These are phyloP conservation scores for Lycaena phlaeas DNA, from an alignment of 2,888 invertebrate genomes.

Conservation along the genomic window DNA sequence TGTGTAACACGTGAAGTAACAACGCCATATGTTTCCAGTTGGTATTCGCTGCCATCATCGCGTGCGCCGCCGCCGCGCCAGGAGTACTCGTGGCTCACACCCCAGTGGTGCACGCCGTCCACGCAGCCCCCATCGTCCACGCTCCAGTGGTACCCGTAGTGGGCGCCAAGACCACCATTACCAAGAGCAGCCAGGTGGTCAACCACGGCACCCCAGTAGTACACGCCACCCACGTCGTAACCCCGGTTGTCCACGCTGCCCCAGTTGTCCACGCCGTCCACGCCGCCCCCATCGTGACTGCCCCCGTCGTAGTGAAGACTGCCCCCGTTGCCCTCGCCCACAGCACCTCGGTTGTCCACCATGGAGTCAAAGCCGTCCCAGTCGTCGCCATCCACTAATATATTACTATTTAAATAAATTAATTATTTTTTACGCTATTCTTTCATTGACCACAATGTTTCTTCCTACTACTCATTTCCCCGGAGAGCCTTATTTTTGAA, in stretches of 20 bases:
- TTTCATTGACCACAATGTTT: no score
- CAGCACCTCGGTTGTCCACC: conserved; percentile 54
- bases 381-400: conserved; percentile 40
- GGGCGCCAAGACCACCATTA: conserved; percentile 53
- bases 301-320: conserved; percentile 49
- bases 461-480: no score
- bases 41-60: conserved; percentile 61
- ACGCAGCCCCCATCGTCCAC: conserved; percentile 45
- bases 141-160: conserved; percentile 33
- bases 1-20: no score
- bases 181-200: conserved; percentile 61
- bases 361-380: conserved; percentile 47
- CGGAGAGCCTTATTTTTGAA: no score
- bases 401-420: conserved; percentile 15
- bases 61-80: conserved; percentile 62
- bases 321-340: conserved; percentile 48
- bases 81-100: conserved; percentile 48
- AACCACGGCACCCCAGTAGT: conserved; percentile 53
- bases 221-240: conserved; percentile 29
- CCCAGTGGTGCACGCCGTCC: conserved; percentile 47
- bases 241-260: conserved; percentile 33
- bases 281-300: conserved; percentile 22
- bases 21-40: no score
- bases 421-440: background rate
- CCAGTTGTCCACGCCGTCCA: conserved; percentile 26